These are phyloP conservation scores for Eupristina koningsbergeri DNA, from an alignment of 1,140 invertebrate species.

Conservation along the genomic window DNA sequence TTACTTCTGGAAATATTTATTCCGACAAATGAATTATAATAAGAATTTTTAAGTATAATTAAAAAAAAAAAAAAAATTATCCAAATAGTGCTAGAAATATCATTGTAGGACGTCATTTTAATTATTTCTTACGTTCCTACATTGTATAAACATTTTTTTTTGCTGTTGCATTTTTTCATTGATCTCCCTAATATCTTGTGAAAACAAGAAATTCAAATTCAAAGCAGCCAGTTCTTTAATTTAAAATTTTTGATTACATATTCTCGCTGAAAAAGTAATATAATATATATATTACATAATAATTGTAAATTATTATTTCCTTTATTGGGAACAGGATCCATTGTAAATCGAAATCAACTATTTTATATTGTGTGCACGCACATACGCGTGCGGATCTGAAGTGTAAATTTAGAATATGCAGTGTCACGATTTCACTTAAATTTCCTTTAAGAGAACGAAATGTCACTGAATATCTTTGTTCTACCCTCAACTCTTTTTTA, in stretches of 20 bases:
- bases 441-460: neutral
- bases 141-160: conserved; percentile 5
- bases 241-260: neutral
- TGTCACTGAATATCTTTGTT: neutral
- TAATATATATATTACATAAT: neutral
- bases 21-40: neutral
- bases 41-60: no score
- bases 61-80: conserved; percentile 7
- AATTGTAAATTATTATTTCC: neutral
- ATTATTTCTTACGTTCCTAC: neutral
- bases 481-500: neutral
- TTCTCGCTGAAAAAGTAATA: neutral
- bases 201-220: conserved; percentile 10
- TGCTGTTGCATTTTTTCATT: conserved; percentile 26
- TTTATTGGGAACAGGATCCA: neutral
- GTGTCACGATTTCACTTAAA: conserved; percentile 19
- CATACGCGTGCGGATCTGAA: no score
- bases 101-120: conserved; percentile 25
- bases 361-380: neutral
- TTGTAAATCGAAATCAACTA: neutral
- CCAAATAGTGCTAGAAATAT: neutral
- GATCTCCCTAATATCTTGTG: conserved; percentile 27
- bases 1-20: neutral
- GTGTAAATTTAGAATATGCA: neutral
- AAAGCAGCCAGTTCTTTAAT: neutral